Evolutionary conservation across 2,888 invertebrate genomes (phyloP).

Genomic region (Heliconius sara): DNA sequence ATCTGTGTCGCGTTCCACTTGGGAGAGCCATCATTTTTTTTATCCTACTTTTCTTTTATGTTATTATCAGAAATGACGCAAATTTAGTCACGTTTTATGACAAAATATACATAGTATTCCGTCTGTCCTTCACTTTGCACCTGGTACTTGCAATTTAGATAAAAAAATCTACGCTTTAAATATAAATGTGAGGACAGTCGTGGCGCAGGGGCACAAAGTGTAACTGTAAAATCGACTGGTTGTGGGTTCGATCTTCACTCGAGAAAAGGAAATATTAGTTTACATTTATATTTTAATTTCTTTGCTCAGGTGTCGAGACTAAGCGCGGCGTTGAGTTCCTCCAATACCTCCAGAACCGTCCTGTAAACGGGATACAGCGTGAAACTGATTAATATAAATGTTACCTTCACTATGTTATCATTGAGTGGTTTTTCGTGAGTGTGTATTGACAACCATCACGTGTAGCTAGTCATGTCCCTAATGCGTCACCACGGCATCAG

Average conservation of each 20-base stretch:
- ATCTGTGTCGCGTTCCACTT: constrained; percentile 57
- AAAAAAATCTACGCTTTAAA: not conserved
- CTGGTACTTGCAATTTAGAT: not conserved
- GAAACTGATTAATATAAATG: no score
- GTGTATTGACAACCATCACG: not conserved
- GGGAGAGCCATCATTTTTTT: constrained; percentile 38
- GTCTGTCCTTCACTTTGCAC: not conserved
- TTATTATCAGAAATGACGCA: constrained; percentile 9
- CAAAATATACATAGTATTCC: not conserved
- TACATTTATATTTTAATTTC: no score
- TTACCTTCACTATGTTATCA: no score
- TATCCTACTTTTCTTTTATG: constrained; percentile 40
- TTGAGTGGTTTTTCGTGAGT: not conserved
- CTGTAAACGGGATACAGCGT: no score
- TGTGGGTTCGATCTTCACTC: no score
- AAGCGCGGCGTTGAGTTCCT: no score
- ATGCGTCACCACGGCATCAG: not conserved
- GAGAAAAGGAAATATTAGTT: no score
- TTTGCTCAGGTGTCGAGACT: no score
- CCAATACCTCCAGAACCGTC: no score
- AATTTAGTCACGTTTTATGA: not conserved
- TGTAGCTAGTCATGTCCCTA: not conserved
- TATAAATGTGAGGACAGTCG: not conserved
- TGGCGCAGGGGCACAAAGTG: no score
- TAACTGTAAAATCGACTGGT: no score